These are phyloP conservation scores for Erebia ligea DNA, from an alignment of 2,888 invertebrate species.

Conservation along the genomic window DNA sequence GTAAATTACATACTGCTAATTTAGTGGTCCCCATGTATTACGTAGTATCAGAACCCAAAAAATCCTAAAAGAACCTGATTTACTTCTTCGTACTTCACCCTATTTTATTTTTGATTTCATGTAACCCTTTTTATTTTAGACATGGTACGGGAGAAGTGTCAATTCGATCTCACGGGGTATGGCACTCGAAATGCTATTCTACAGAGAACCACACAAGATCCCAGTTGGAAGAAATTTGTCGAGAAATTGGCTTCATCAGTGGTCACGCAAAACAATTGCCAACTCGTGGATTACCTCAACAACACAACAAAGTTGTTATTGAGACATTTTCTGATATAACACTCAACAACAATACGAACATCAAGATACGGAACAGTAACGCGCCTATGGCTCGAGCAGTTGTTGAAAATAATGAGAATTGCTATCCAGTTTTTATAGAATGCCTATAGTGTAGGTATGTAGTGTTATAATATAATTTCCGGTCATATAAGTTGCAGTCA, in stretches of 20 bases:
- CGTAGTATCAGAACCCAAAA: too few relatives aligned
- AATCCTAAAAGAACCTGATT: too few relatives aligned
- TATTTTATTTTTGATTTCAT: too few relatives aligned
- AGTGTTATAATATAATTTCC: neutral
- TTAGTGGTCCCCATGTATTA: too few relatives aligned
- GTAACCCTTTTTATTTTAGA: conserved; percentile 56
- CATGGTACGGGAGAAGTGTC: conserved; percentile 86
- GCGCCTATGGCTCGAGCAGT: conserved; percentile 65
- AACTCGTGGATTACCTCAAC: conserved; percentile 49
- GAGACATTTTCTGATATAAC: conserved; percentile 66
- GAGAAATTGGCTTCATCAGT: conserved; percentile 83
- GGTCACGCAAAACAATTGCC: conserved; percentile 77
- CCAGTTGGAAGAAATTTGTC: conserved; percentile 84
- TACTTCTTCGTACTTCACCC: neutral
- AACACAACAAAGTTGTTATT: conserved; percentile 58
- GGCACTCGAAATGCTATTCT: conserved; percentile 88
- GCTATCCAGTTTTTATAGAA: conserved; percentile 77
- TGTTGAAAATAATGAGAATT: conserved; percentile 55
- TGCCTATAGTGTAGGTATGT: conserved; percentile 55
- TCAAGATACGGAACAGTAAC: conserved; percentile 67
- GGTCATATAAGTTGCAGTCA: neutral
- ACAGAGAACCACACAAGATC: conserved; percentile 76
- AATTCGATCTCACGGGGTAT: conserved; percentile 85
- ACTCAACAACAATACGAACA: conserved; percentile 67
- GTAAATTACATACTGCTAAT: too few relatives aligned